Evolutionary conservation across 2,888 invertebrate genomes (phyloP).

Genomic region (Vanessa cardui): DNA sequence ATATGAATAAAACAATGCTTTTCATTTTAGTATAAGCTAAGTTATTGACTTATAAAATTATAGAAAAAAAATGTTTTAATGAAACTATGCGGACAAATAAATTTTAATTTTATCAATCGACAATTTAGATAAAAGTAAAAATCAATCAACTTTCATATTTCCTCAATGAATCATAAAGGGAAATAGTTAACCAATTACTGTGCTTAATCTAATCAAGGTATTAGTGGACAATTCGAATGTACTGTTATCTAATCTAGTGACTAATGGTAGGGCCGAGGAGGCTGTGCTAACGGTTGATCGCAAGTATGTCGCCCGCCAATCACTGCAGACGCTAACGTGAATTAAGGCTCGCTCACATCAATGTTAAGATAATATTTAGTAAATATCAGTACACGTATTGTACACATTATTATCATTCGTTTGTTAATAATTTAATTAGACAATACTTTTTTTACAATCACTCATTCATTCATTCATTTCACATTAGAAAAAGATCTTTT

Average conservation of each 20-base stretch:
- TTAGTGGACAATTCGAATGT: slow-evolving; percentile 28
- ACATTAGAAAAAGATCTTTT: too few relatives aligned
- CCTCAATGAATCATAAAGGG: slow-evolving; percentile 19
- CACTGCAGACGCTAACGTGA: slow-evolving; percentile 54
- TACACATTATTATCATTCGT: too few relatives aligned
- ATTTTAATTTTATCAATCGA: background rate
- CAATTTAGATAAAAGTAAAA: background rate
- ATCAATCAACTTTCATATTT: background rate
- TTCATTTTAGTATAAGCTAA: background rate
- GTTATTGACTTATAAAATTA: too few relatives aligned
- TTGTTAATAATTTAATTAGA: too few relatives aligned
- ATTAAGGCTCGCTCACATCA: slow-evolving; percentile 41
- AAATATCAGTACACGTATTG: too few relatives aligned
- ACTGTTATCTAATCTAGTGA: slow-evolving; percentile 34
- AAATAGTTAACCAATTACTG: slow-evolving; percentile 16
- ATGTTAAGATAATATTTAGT: slow-evolving; percentile 21
- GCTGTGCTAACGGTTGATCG: slow-evolving; percentile 61
- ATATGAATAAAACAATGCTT: slow-evolving; percentile 1
- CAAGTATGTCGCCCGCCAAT: slow-evolving; percentile 72
- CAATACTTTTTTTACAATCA: too few relatives aligned
- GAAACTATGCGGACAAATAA: too few relatives aligned
- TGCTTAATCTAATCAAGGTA: slow-evolving; percentile 21
- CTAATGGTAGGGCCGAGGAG: slow-evolving; percentile 54
- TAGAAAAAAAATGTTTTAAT: too few relatives aligned
- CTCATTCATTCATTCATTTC: too few relatives aligned